Evolutionary conservation across 1,140 invertebrate genomes (phyloP).

Genomic region (Lucilia cuprina): DNA sequence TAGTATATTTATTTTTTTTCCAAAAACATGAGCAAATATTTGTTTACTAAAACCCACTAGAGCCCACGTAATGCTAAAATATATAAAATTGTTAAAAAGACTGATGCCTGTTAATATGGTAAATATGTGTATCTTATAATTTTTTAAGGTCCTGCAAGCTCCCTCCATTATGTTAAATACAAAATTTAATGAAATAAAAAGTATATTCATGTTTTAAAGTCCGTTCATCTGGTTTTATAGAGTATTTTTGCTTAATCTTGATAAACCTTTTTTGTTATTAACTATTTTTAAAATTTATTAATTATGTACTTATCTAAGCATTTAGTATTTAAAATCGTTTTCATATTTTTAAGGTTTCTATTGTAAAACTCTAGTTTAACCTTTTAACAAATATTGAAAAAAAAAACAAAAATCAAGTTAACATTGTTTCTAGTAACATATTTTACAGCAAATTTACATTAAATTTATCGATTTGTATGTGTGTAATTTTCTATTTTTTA

Average conservation of each 20-base stretch:
- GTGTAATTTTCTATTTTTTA: not conserved
- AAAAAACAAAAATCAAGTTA: not conserved
- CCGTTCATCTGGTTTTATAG: not conserved
- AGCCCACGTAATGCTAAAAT: not conserved
- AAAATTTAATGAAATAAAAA: not conserved
- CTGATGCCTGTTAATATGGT: slow-evolving; percentile 6
- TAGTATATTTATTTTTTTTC: not conserved
- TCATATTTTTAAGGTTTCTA: not conserved
- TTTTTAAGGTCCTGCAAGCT: not conserved
- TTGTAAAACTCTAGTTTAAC: not conserved
- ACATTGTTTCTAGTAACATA: slow-evolving; percentile 15
- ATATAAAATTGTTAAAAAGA: not conserved
- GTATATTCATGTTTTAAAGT: not conserved
- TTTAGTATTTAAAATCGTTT: not conserved
- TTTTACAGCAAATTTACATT: not conserved
- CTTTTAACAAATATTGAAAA: not conserved
- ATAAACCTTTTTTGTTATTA: not conserved
- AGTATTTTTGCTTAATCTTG: not conserved
- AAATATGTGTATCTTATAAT: not conserved
- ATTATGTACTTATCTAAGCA: too few species aligned
- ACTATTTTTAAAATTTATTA: not conserved
- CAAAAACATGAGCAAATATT: too few species aligned
- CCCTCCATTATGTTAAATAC: not conserved
- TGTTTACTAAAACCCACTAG: not conserved
- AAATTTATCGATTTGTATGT: not conserved